Evolutionary conservation across 2,113 vertebrate genomes (phyloP), one percentile per base, ranked within the genome.

Genomic region (Aythya baeri): DNA sequence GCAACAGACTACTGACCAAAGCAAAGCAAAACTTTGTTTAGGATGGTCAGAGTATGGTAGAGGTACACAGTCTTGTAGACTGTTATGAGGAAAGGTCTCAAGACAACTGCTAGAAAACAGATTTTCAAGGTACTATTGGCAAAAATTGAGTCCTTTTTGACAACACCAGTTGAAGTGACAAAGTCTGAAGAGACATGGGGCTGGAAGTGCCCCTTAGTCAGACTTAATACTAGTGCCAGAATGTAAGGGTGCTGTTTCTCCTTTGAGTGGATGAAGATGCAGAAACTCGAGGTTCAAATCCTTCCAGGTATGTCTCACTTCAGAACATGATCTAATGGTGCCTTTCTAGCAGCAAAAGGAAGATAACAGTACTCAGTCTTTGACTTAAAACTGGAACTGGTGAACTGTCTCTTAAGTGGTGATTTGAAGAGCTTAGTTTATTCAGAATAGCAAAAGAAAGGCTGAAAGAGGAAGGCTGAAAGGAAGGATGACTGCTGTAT

Each of bases 1-100:
- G 11, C 4, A n/a, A 5, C 0, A 41, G 14, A 55, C 6, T 38
- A 57, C 21, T 1, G 2, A 7, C 13, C 34, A 63, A 75, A 67
- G 25, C 13, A 59, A 75, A 13, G 31, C 41, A 41, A 41, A 41
- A 41, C 23, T 17, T 38, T 9, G 17, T 78, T 77, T n/a, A 50
- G 31, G 20, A 67, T 34, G 7, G 3, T 1, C 65, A 15, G 17
- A 75, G 4, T 8, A 27, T 4, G 4, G 14, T 34, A 75, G 36
- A 63, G 8, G 2, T 58, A 7, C 9, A 11, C 17, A 49, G 11
- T 34, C 49, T 86, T 80, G 9, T 8, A 78, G 13, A 26, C 1
- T 58, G 4, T 58, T 77, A 50, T 9, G 29, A 72, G 18, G 25
- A 36, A 0, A 3, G 50, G 7, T 25, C 26, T 75, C 32, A 71